A percentile compares a stretch with the other conserved stretches of the same genome.
Conservation (phyloP, 1,140 invertebrate species). For the Pseudomyrmex cubaensis region DNA sequence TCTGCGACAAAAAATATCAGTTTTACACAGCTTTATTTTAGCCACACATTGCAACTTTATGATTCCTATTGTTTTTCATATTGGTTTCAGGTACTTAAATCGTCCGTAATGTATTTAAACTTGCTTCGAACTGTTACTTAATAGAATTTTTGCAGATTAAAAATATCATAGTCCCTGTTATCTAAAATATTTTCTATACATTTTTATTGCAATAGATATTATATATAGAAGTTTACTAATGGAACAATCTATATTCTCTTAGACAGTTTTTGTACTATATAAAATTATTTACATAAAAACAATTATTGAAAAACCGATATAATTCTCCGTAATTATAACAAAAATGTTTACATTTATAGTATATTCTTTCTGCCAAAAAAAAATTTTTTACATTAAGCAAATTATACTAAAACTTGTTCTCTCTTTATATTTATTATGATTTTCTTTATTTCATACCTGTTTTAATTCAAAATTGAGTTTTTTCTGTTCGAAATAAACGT, state of each 20-base stretch:
- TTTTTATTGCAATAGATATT: conserved; percentile 44
- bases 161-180: background rate
- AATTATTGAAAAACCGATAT: no score
- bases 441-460: no score
- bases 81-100: conserved; percentile 54
- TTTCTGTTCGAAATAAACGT: no score
- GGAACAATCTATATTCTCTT: background rate
- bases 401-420: no score
- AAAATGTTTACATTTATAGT: no score
- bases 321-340: no score
- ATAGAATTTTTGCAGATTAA: conserved; percentile 31
- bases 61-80: background rate
- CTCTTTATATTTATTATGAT: no score
- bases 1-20: background rate
- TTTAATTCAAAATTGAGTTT: no score
- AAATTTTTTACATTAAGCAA: no score
- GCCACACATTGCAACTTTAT: background rate
- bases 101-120: conserved; percentile 65
- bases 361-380: no score
- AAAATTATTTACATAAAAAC: background rate
- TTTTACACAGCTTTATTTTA: background rate
- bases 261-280: background rate
- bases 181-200: conserved; percentile 22
- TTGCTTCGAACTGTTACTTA: conserved; percentile 54
- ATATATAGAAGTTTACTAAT: conserved; percentile 20